A percentile compares a stretch with the other conserved stretches of the same genome.
Evolutionary conservation across 2,113 vertebrate genomes (phyloP).

Genomic region (Puffinus mauretanicus): DNA sequence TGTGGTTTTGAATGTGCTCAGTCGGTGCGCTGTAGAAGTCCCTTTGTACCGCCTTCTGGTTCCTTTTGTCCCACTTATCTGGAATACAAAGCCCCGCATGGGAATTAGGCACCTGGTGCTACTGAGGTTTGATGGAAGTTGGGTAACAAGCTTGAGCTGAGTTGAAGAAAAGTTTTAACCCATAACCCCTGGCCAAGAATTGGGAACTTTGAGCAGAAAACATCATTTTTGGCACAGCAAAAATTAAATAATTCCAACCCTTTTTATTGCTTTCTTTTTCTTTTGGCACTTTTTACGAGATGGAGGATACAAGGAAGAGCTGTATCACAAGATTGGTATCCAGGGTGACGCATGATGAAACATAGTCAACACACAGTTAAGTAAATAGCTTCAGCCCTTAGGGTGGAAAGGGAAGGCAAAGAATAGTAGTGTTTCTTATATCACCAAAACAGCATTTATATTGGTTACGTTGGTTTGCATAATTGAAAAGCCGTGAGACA

Average conservation of each 20-base stretch:
- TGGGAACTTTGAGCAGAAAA: neutral
- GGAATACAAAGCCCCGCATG: neutral
- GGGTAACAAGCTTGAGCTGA: neutral
- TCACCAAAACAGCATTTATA: neutral
- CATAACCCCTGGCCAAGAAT: neutral
- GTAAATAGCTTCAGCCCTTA: neutral
- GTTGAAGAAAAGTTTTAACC: neutral
- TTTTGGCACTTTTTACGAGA: neutral
- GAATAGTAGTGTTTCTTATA: neutral
- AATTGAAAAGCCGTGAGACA: neutral
- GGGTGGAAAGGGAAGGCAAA: neutral
- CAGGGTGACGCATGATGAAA: neutral
- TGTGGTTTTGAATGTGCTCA: neutral
- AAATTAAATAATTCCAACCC: neutral
- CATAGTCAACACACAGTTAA: neutral
- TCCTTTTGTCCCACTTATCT: neutral
- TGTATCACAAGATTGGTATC: neutral
- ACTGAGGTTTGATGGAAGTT: neutral
- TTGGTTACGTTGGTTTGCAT: neutral
- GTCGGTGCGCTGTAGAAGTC: neutral
- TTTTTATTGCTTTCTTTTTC: neutral
- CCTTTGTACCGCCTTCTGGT: neutral
- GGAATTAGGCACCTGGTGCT: neutral
- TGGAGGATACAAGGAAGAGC: neutral
- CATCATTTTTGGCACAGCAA: neutral